phyloP scores from a whole-genome alignment of 2,888 invertebrate genomes.

The Chrysodeixis includens region DNA sequence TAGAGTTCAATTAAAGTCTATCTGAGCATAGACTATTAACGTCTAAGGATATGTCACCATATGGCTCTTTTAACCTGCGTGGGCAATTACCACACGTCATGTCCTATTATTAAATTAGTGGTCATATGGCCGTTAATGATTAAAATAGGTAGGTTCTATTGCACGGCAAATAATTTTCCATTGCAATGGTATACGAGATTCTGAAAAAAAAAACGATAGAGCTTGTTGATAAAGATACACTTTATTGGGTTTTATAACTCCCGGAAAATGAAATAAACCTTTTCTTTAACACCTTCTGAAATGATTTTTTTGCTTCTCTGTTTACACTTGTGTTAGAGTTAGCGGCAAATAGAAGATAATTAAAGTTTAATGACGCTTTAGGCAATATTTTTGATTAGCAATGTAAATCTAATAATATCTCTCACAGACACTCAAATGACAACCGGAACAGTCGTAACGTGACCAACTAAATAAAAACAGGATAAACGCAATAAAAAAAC shows the following conservation, averaged over 20 bases:
- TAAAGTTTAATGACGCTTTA: neutral
- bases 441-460: neutral
- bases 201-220: too few relatives aligned
- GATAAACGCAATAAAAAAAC: slow-evolving; percentile 21
- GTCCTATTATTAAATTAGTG: slow-evolving; percentile 17
- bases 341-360: too few relatives aligned
- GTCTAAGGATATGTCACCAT: slow-evolving; percentile 10
- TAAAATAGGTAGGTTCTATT: neutral
- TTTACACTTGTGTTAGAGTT: too few relatives aligned
- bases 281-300: too few relatives aligned
- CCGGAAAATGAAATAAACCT: too few relatives aligned
- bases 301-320: too few relatives aligned
- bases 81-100: slow-evolving; percentile 24
- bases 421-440: neutral
- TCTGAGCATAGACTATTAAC: slow-evolving; percentile 13
- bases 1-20: slow-evolving; percentile 14
- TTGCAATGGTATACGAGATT: too few relatives aligned
- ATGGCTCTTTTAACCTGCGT: slow-evolving; percentile 42
- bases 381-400: neutral
- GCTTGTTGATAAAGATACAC: too few relatives aligned
- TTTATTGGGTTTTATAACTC: too few relatives aligned
- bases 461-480: neutral
- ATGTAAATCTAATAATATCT: neutral
- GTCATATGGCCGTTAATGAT: neutral
- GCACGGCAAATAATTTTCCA: neutral